phyloP scores from a whole-genome alignment of 2,888 invertebrate species.

The Drosophila limbata region DNA sequence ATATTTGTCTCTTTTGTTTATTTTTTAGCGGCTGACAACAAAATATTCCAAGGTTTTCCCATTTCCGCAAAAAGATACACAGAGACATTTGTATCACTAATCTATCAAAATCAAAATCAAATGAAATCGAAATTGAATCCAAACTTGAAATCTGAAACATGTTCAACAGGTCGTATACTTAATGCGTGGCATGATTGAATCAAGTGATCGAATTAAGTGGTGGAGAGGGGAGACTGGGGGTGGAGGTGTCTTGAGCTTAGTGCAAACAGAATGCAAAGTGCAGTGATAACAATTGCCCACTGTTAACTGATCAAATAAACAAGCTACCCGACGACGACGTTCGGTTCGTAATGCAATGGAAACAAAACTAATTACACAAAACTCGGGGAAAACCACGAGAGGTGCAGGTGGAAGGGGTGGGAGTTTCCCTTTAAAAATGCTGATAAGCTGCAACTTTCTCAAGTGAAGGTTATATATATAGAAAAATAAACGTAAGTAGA shows the following conservation, averaged over 20 bases:
- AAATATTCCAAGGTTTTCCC: conserved; percentile 44
- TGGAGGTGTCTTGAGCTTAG: not conserved
- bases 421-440: conserved; percentile 5
- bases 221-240: not conserved
- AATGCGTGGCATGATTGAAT: conserved; percentile 10
- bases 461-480: conserved; percentile 2
- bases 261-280: conserved; percentile 37
- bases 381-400: not conserved
- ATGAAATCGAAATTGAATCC: conserved; percentile 12
- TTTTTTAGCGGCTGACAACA: conserved; percentile 14
- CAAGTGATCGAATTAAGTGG: not conserved
- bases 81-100: conserved; percentile 2
- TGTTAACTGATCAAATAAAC: conserved; percentile 32
- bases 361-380: conserved; percentile 25
- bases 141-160: conserved; percentile 9
- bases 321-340: conserved; percentile 8
- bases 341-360: conserved; percentile 11
- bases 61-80: conserved; percentile 43
- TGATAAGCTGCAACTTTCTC: conserved; percentile 19
- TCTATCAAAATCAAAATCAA: conserved; percentile 43
- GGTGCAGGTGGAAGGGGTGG: not conserved
- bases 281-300: conserved; percentile 32
- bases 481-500: not conserved
- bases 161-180: conserved; percentile 34
- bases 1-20: not conserved